phyloP scores from a whole-genome alignment of 2,888 invertebrate genomes.

The Odontocerum albicorne region DNA sequence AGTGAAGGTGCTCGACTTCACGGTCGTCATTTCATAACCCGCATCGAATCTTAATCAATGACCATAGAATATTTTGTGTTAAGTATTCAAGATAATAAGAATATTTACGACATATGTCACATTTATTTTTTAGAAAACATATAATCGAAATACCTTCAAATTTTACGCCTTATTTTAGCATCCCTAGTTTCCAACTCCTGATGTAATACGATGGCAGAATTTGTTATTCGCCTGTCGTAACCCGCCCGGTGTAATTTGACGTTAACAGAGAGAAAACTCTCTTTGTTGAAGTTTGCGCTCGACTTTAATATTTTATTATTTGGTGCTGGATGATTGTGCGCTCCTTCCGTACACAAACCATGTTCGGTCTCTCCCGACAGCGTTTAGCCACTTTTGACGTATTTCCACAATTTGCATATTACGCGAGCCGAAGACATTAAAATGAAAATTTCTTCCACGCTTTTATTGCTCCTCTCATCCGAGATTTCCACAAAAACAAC shows the following conservation, averaged over 20 bases:
- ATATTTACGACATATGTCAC: no score
- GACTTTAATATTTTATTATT: slow-evolving; percentile 35
- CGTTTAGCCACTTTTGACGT: slow-evolving; percentile 23
- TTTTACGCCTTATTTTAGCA: no score
- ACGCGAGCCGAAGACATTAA: slow-evolving; percentile 28
- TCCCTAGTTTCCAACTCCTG: no score
- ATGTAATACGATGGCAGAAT: slow-evolving; percentile 21
- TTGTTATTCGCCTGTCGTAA: slow-evolving; percentile 33
- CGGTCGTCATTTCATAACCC: no score
- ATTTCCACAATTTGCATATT: slow-evolving; percentile 33
- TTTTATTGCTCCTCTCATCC: slow-evolving; percentile 23
- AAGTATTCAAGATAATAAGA: no score
- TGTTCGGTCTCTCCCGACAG: neutral
- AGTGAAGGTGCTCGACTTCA: no score
- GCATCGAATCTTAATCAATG: no score
- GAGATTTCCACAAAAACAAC: no score
- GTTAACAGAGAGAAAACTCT: slow-evolving; percentile 35
- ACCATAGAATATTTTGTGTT: no score
- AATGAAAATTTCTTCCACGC: slow-evolving; percentile 29
- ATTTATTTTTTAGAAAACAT: no score
- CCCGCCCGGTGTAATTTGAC: slow-evolving; percentile 34
- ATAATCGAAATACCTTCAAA: no score
- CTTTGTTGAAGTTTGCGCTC: slow-evolving; percentile 26
- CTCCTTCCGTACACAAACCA: neutral
- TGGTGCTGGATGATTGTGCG: slow-evolving; percentile 18